Percentiles rank a stretch among this genome's conserved stretches.
These are phyloP conservation scores for Troides aeacus DNA, from an alignment of 2,888 invertebrate genomes.

Conservation along the genomic window DNA sequence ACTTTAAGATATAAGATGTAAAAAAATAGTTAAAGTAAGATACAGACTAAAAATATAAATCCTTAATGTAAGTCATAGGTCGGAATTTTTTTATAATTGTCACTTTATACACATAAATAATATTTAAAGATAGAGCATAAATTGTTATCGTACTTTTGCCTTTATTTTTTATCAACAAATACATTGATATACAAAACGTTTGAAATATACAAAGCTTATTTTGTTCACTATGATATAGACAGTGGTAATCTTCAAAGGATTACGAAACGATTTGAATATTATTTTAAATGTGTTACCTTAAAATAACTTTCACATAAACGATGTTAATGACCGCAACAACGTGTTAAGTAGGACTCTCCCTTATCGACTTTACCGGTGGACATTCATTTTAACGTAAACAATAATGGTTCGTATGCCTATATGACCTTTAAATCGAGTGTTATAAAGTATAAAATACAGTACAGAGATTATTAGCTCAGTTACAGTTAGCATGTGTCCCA, in stretches of 20 bases:
- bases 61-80: no score
- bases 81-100: no score
- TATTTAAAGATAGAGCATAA: no score
- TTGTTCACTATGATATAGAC: not conserved
- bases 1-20: not conserved
- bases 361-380: slow-evolving; percentile 54
- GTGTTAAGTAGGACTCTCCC: slow-evolving; percentile 53
- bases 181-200: no score
- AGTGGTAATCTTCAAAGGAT: not conserved
- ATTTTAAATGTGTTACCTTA: not conserved
- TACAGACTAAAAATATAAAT: no score
- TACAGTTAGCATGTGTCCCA: slow-evolving; percentile 56
- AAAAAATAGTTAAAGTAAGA: no score
- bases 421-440: slow-evolving; percentile 17
- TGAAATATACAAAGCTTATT: no score
- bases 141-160: no score
- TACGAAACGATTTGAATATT: not conserved
- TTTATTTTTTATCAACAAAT: no score
- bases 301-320: slow-evolving; percentile 38
- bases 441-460: slow-evolving; percentile 33
- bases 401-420: slow-evolving; percentile 21
- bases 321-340: slow-evolving; percentile 48
- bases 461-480: not conserved
- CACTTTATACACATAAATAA: no score
- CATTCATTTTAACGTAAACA: slow-evolving; percentile 8